Conservation (phyloP, 2,888 invertebrate species). For the Augochlorella aurata region DNA sequence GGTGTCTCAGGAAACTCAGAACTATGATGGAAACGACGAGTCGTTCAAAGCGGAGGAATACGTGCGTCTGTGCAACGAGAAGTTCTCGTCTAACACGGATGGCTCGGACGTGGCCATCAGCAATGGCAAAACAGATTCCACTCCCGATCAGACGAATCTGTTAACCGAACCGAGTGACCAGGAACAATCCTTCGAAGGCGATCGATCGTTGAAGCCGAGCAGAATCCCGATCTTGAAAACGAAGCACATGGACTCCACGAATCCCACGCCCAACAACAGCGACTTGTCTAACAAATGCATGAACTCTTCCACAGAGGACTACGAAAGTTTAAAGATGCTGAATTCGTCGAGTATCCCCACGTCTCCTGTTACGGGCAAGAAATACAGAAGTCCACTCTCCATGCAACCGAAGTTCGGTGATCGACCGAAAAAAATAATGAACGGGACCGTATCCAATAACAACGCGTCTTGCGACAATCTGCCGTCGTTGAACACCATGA, state of each 20-base stretch:
- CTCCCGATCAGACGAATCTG: slow-evolving; percentile 32
- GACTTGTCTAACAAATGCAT: slow-evolving; percentile 70
- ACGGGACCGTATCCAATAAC: slow-evolving; percentile 67
- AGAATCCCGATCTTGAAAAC: slow-evolving; percentile 75
- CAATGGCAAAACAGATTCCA: slow-evolving; percentile 35
- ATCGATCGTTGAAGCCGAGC: slow-evolving; percentile 73
- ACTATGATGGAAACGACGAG: slow-evolving; percentile 45
- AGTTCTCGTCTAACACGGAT: slow-evolving; percentile 25
- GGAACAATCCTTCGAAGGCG: slow-evolving; percentile 63
- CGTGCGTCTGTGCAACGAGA: slow-evolving; percentile 33
- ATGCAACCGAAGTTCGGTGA: slow-evolving; percentile 69
- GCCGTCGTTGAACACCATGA: slow-evolving; percentile 17
- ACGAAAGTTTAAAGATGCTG: slow-evolving; percentile 57
- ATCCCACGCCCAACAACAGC: slow-evolving; percentile 66
- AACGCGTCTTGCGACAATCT: slow-evolving; percentile 55
- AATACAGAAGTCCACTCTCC: slow-evolving; percentile 76
- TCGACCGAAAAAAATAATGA: slow-evolving; percentile 65
- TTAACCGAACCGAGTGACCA: slow-evolving; percentile 38
- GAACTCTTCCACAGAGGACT: slow-evolving; percentile 66
- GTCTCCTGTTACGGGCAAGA: slow-evolving; percentile 78
- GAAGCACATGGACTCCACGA: slow-evolving; percentile 70
- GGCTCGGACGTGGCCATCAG: slow-evolving; percentile 27
- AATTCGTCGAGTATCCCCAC: slow-evolving; percentile 71
- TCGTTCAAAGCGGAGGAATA: slow-evolving; percentile 51
- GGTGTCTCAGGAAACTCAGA: slow-evolving; percentile 47